A percentile compares a stretch with the other conserved stretches of the same genome.
Conservation (phyloP, 2,797 vertebrate genomes). For the Euthynnus affinis region DNA sequence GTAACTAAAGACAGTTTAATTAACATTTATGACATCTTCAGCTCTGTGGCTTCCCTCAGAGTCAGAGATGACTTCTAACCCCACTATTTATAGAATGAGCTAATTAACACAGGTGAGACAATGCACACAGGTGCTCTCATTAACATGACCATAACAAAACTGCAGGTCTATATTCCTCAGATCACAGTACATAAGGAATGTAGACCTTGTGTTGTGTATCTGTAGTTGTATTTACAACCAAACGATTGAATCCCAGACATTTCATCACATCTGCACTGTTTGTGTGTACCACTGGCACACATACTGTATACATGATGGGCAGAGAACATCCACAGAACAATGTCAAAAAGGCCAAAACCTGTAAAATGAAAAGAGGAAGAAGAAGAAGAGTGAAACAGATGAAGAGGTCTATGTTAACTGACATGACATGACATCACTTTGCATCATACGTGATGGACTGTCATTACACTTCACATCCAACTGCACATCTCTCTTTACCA, state of each 20-base stretch:
- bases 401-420: constrained; percentile 44
- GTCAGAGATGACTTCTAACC: background rate
- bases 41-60: background rate
- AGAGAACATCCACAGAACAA: constrained; percentile 28
- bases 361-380: constrained; percentile 31
- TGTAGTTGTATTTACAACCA: background rate
- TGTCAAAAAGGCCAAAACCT: constrained; percentile 25
- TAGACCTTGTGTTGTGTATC: background rate
- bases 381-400: constrained; percentile 22
- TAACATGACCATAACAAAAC: constrained; percentile 23
- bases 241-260: background rate
- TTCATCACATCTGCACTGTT: background rate
- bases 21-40: background rate
- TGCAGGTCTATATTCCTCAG: background rate
- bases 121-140: constrained; percentile 20
- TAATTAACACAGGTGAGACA: constrained; percentile 16
- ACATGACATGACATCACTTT: constrained; percentile 70
- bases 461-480: constrained; percentile 74
- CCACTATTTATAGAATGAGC: constrained; percentile 13
- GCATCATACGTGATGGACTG: constrained; percentile 72
- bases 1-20: background rate
- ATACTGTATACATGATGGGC: background rate
- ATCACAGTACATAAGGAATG: background rate
- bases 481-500: constrained; percentile 74
- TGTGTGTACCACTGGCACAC: background rate